These are phyloP conservation scores for Sarcophaga bullata DNA, from an alignment of 1,140 invertebrate genomes.

Conservation along the genomic window DNA sequence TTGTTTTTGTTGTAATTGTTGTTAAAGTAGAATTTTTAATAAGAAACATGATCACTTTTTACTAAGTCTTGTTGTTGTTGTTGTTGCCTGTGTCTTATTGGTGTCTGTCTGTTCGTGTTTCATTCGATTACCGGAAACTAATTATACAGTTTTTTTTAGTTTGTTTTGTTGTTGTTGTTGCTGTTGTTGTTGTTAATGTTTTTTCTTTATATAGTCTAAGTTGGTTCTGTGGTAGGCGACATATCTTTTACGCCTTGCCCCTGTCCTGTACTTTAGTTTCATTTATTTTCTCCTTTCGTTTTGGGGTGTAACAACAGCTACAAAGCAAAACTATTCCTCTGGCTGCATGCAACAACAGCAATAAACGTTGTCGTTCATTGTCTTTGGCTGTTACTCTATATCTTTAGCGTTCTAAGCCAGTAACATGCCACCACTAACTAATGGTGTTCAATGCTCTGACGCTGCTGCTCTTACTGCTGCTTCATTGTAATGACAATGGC, in stretches of 20 bases:
- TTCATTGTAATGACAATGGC: no score
- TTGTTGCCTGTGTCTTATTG: background rate
- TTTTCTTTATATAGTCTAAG: background rate
- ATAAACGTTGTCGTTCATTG: background rate
- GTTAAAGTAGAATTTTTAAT: constrained; percentile 15
- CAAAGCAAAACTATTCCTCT: no score
- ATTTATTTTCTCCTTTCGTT: background rate
- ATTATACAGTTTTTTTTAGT: constrained; percentile 46
- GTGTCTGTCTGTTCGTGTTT: constrained; percentile 24
- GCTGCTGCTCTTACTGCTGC: no score
- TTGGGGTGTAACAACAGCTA: background rate
- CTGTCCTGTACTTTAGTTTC: background rate
- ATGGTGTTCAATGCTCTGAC: no score
- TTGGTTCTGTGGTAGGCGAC: constrained; percentile 43
- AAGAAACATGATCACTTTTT: constrained; percentile 44
- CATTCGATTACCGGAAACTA: constrained; percentile 45
- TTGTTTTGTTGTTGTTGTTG: constrained; percentile 1
- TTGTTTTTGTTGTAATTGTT: constrained; percentile 27
- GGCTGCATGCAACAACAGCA: no score
- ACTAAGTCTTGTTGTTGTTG: constrained; percentile 31
- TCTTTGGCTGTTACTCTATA: background rate
- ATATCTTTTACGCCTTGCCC: constrained; percentile 43
- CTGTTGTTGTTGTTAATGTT: constrained; percentile 5
- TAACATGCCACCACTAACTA: background rate
- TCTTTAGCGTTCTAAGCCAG: background rate